Evolutionary conservation across 2,797 vertebrate species (phyloP).

Genomic region (Enteromius argenteus): DNA sequence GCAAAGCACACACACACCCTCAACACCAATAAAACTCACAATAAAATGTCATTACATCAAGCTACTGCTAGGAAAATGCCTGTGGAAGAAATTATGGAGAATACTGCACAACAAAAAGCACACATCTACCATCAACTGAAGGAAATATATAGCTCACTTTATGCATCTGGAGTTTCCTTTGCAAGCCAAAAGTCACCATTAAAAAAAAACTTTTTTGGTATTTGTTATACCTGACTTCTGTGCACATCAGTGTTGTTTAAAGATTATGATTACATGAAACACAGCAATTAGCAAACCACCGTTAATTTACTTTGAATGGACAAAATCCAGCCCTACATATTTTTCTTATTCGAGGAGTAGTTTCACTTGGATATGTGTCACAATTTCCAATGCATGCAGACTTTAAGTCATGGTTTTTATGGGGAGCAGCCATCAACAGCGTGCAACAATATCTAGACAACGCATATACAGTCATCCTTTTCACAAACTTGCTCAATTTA

Average conservation of each 20-base stretch:
- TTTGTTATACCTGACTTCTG: not conserved
- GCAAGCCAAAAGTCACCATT: not conserved
- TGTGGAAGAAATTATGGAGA: conserved; percentile 23
- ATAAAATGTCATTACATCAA: conserved; percentile 22
- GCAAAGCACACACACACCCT: not conserved
- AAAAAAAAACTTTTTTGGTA: not conserved
- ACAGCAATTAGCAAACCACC: not conserved
- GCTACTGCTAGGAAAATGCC: conserved; percentile 21
- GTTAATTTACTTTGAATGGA: not conserved
- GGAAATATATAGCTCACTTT: not conserved
- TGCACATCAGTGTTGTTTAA: not conserved
- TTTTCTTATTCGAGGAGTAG: not conserved
- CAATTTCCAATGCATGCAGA: not conserved
- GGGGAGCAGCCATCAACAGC: not conserved
- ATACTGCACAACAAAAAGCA: not conserved
- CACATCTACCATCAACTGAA: not conserved
- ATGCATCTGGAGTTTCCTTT: conserved; percentile 6
- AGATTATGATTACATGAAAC: not conserved
- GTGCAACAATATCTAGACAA: not conserved
- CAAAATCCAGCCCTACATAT: not conserved
- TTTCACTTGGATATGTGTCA: not conserved
- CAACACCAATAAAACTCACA: conserved; percentile 16
- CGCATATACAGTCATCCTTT: not conserved
- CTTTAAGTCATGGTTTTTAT: not conserved
- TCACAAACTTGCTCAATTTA: no score